These are phyloP conservation scores for Pogonocichla stellata DNA, from an alignment of 2,113 vertebrate genomes.

Conservation along the genomic window DNA sequence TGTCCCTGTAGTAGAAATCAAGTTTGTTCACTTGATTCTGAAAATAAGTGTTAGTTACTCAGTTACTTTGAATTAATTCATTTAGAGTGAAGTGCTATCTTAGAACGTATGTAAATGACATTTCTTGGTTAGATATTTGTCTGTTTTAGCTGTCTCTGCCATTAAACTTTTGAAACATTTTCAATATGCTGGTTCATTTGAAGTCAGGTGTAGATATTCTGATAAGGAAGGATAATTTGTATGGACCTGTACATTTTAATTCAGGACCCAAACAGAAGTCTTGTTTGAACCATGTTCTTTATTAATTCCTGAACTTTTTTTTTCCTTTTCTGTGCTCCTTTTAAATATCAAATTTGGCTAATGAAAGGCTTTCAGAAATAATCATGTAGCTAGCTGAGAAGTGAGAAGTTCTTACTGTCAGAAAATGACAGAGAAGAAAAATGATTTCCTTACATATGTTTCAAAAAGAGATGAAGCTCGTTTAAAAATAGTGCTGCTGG, in stretches of 20 bases:
- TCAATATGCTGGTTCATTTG: neutral
- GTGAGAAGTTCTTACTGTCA: constrained; percentile 19
- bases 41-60: neutral
- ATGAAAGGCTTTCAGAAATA: constrained; percentile 28
- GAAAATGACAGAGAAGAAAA: constrained; percentile 14
- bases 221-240: neutral
- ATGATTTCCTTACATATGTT: neutral
- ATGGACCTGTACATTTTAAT: neutral
- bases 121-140: neutral
- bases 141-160: neutral
- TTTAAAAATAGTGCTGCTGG: constrained; percentile 4
- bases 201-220: neutral
- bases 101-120: neutral
- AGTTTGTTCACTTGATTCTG: neutral
- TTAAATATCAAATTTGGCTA: neutral
- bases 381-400: neutral
- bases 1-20: neutral
- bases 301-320: neutral
- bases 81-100: neutral
- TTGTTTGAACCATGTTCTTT: neutral
- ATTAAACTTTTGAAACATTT: neutral
- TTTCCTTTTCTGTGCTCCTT: neutral
- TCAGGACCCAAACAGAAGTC: neutral
- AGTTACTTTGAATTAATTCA: neutral
- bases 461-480: neutral